These are phyloP conservation scores for Recurvirostra avosetta DNA, from an alignment of 2,113 vertebrate genomes.

Conservation along the genomic window DNA sequence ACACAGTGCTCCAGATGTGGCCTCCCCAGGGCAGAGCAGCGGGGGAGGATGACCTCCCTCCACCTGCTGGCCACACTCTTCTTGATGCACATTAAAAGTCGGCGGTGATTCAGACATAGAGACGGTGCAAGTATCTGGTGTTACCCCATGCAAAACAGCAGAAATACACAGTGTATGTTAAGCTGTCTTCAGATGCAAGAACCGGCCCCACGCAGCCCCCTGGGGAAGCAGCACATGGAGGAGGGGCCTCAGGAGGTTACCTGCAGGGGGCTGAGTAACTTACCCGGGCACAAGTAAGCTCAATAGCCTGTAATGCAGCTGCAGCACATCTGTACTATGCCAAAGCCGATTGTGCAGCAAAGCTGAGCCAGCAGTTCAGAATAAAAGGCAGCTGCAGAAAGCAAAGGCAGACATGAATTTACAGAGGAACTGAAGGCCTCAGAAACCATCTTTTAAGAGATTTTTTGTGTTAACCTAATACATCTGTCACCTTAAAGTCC, in stretches of 20 bases:
- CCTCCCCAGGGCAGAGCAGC: no score
- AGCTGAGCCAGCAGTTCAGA: neutral
- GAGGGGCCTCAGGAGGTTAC: neutral
- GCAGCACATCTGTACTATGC: neutral
- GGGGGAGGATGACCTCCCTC: no score
- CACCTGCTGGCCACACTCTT: no score
- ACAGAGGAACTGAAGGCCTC: neutral
- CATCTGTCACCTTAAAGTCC: neutral
- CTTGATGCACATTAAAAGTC: neutral
- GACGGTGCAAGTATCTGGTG: neutral
- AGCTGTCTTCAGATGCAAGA: neutral
- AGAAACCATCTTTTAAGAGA: neutral
- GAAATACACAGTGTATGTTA: neutral
- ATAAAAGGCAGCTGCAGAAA: neutral
- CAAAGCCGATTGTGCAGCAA: neutral
- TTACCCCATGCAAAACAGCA: neutral
- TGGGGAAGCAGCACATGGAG: rapidly evolving
- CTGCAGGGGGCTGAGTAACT: neutral
- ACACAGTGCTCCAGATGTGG: no score
- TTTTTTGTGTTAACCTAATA: neutral
- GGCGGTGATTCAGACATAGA: neutral
- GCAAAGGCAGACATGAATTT: neutral
- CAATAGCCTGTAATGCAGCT: neutral
- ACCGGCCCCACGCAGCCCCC: neutral
- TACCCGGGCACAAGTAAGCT: neutral